These are phyloP conservation scores for Corythornis madagascariensis DNA, from an alignment of 2,113 vertebrate species.

Conservation along the genomic window DNA sequence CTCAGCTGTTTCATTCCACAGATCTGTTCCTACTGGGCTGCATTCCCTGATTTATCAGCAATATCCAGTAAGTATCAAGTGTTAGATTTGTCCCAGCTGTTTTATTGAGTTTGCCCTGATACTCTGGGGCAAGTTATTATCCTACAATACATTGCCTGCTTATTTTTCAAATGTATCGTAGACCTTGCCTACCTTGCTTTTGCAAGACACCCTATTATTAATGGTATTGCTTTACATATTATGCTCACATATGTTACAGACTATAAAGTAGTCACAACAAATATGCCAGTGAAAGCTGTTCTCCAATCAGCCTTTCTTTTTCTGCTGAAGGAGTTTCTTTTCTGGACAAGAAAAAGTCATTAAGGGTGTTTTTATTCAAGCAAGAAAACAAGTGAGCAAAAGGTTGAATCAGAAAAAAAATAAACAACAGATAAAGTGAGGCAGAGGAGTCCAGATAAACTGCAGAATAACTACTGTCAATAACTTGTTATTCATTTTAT, in stretches of 20 bases:
- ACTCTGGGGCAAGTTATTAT: conserved; percentile 31
- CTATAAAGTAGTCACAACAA: neutral
- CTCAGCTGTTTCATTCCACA: neutral
- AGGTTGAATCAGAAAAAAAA: conserved; percentile 63
- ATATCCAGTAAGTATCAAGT: neutral
- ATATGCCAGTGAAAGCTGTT: conserved; percentile 17
- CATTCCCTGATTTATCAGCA: neutral
- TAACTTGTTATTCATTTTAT: conserved; percentile 35
- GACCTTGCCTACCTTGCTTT: neutral
- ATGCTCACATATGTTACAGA: conserved; percentile 43
- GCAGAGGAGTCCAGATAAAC: conserved; percentile 40
- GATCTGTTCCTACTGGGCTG: neutral
- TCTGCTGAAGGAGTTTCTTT: conserved; percentile 35
- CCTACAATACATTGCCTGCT: neutral
- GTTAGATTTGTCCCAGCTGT: neutral
- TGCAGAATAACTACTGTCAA: conserved; percentile 64
- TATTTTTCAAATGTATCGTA: conserved; percentile 12
- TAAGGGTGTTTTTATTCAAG: conserved; percentile 53
- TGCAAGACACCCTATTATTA: neutral
- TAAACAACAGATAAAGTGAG: conserved; percentile 45
- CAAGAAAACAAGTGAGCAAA: conserved; percentile 51
- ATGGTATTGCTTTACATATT: neutral
- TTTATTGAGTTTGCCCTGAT: conserved; percentile 30
- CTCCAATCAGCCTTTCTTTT: neutral
- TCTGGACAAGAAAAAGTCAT: conserved; percentile 53